Percentiles rank a stretch among this genome's conserved stretches.
Conservation (phyloP, 2,888 invertebrate species). For the Ectemnius lituratus region DNA sequence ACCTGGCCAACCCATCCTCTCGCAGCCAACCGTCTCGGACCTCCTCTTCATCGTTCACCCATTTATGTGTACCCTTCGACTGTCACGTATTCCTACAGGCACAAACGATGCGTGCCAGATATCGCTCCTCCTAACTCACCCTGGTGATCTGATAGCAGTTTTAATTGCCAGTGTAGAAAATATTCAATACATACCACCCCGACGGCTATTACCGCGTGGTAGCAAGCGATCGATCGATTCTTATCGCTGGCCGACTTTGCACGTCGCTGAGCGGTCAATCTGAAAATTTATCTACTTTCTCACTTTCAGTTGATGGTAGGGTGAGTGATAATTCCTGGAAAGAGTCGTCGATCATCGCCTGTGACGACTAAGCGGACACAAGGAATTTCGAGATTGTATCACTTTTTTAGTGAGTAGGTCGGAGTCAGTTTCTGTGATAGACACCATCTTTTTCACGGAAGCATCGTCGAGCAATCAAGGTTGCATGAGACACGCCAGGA, state of each 20-base stretch:
- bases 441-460: too few relatives aligned
- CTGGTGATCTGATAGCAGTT: background rate
- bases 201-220: background rate
- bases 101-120: background rate
- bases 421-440: too few relatives aligned
- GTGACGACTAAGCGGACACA: too few relatives aligned
- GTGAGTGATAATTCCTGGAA: too few relatives aligned
- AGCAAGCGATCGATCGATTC: too few relatives aligned
- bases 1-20: slow-evolving; percentile 39
- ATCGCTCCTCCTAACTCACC: slow-evolving; percentile 1
- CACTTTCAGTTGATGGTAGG: too few relatives aligned
- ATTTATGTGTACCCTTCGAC: background rate
- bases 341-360: too few relatives aligned
- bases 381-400: too few relatives aligned
- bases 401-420: too few relatives aligned
- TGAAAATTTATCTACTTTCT: too few relatives aligned
- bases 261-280: too few relatives aligned
- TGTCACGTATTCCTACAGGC: background rate
- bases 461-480: slow-evolving; percentile 36
- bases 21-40: background rate
- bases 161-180: slow-evolving; percentile 3
- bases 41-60: background rate
- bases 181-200: background rate
- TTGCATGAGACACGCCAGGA: slow-evolving; percentile 64
- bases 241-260: too few relatives aligned